These are phyloP conservation scores for Acanthoscelides obtectus DNA, from an alignment of 2,888 invertebrate species.

Conservation along the genomic window DNA sequence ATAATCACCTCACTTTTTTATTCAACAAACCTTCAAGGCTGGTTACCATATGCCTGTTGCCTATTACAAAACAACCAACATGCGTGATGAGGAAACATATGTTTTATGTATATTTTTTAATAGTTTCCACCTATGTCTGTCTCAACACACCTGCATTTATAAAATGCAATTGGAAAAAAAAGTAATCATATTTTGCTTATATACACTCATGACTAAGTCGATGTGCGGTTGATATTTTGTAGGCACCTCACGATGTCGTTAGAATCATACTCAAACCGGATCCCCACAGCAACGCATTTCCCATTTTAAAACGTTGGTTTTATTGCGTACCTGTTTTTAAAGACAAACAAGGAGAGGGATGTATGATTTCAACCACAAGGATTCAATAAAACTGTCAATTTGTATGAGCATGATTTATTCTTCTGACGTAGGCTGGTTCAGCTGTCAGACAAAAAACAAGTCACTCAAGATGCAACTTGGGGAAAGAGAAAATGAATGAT, in stretches of 20 bases:
- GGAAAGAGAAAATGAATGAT: too few species aligned
- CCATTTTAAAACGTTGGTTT: neutral
- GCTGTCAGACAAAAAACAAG: too few species aligned
- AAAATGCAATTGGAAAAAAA: neutral
- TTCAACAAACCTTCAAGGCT: too few species aligned
- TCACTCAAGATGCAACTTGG: too few species aligned
- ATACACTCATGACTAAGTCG: neutral
- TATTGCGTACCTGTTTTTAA: neutral
- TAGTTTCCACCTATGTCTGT: too few species aligned
- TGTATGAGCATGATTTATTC: too few species aligned
- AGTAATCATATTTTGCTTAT: neutral
- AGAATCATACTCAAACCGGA: neutral
- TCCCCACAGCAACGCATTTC: neutral
- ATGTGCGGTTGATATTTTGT: neutral
- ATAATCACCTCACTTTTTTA: too few species aligned
- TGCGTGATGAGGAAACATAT: neutral
- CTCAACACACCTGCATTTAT: neutral
- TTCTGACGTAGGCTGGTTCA: too few species aligned
- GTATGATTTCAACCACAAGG: too few species aligned
- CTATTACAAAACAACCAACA: neutral
- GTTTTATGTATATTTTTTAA: neutral
- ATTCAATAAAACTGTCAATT: too few species aligned
- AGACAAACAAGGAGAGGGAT: neutral
- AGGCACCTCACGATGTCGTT: neutral
- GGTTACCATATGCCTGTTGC: neutral